Evolutionary conservation across 2,113 vertebrate species (phyloP), one percentile per base, ranked within the genome.

Genomic region (Vanacampus margaritifer): DNA sequence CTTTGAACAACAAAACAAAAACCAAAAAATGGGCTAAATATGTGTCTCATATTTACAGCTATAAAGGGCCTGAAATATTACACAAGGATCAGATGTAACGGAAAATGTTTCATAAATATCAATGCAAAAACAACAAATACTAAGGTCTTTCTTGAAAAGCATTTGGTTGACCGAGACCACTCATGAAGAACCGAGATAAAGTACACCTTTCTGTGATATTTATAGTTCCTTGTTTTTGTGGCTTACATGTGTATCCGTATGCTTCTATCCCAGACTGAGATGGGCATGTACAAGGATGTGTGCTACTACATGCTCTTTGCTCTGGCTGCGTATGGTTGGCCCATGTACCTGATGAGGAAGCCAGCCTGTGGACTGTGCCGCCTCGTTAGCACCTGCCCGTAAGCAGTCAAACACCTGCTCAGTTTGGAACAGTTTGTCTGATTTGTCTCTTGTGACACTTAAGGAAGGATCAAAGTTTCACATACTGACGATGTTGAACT

Each of bases 241-340:
- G n/a, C n/a, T n/a, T n/a, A n/a, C n/a, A n/a, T n/a, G n/a, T n/a
- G 28, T 41, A 12, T 48, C n/a, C 81, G 59, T 21, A 61, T 77
- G 32, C 41, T 9, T 87, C 26, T 87, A 65, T 87, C 36, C 84
- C 91, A 99, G 97, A 86, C 90, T 65, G 97, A 98, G 91, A 99
- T 99, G 97, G 91, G 91, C 58, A 95, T 95, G 84, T 99, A 99
- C 91, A 98, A 95, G 69, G 97, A 99, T 69, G 97, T 98, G 73
- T 99, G 97, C 72, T 98, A 99, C 88, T 99, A 98, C 89, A 99
- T 98, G 97, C 94, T 98, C 58, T 99, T 98, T 67, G 97, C 97
- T 66, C 86, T 99, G 89, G 97, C 97, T 28, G 97, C 97, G 67
- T 99, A 99, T 3, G 97, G 97, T 60, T 99, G 97, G 97, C 97